Evolutionary conservation across 2,888 invertebrate genomes (phyloP).

Genomic region (Buathra laborator): DNA sequence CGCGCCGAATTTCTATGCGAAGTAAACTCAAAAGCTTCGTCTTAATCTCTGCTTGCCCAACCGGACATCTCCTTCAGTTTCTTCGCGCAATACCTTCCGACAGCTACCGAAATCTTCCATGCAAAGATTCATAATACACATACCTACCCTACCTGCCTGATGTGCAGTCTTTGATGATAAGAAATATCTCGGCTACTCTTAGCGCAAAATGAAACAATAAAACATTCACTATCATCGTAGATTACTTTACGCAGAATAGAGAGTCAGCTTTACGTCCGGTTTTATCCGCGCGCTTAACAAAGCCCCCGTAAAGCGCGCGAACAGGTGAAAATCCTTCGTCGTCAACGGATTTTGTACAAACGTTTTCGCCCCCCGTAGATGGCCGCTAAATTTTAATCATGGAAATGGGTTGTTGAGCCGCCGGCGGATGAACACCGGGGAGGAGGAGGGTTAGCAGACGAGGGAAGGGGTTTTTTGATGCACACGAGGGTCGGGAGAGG

Average conservation of each 20-base stretch:
- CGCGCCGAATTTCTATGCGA: constrained; percentile 73
- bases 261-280: background rate
- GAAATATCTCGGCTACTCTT: too few species aligned
- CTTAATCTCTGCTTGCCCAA: constrained; percentile 78
- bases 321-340: constrained; percentile 20
- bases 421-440: constrained; percentile 60
- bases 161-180: too few species aligned
- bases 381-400: constrained; percentile 80
- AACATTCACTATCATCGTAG: background rate
- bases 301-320: background rate
- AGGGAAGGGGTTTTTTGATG: constrained; percentile 24
- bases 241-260: background rate
- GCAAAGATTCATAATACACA: background rate
- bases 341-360: background rate
- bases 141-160: background rate
- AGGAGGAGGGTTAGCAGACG: constrained; percentile 11
- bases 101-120: constrained; percentile 22
- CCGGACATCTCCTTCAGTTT: constrained; percentile 68
- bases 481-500: constrained; percentile 38
- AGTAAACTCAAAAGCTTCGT: constrained; percentile 75
- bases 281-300: background rate
- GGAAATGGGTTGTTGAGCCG: constrained; percentile 80
- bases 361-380: background rate
- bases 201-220: background rate
- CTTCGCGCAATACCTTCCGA: constrained; percentile 11